Percentiles rank a stretch among this genome's conserved stretches.
These are phyloP conservation scores for Anas platyrhynchos DNA, from an alignment of 2,113 vertebrate species.

Conservation along the genomic window DNA sequence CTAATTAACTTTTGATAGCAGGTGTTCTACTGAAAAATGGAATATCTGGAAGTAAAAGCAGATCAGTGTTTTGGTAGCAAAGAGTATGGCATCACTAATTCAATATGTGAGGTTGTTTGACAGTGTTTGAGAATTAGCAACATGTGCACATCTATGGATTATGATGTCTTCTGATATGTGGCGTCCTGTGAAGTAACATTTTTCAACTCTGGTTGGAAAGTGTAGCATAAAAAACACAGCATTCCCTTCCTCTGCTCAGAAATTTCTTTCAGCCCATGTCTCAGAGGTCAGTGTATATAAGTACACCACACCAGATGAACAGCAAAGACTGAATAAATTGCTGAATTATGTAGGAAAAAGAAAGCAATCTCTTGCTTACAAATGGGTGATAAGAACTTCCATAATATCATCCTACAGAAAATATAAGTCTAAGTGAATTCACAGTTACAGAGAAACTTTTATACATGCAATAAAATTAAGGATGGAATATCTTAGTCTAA, in stretches of 20 bases:
- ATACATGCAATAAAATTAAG: not conserved
- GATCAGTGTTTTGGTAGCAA: not conserved
- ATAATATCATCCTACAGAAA: not conserved
- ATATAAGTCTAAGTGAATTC: not conserved
- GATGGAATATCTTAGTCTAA: not conserved
- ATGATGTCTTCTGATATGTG: not conserved
- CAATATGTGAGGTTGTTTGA: not conserved
- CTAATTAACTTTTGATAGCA: not conserved
- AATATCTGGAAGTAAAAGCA: not conserved
- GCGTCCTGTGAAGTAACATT: not conserved
- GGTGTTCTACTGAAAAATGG: not conserved
- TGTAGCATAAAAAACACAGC: not conserved
- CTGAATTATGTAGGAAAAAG: not conserved
- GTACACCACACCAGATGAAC: not conserved
- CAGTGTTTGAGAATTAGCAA: not conserved
- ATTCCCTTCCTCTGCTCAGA: not conserved
- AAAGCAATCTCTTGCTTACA: not conserved
- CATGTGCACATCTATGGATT: too few relatives aligned
- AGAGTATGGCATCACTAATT: not conserved
- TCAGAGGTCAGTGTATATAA: not conserved
- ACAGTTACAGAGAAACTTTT: not conserved
- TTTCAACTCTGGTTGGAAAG: not conserved
- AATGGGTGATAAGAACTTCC: not conserved
- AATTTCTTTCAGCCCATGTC: not conserved
- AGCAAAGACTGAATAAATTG: not conserved